Base-by-base conservation (phyloP, 2,113 vertebrate genomes). In the Mola mola region DNA sequence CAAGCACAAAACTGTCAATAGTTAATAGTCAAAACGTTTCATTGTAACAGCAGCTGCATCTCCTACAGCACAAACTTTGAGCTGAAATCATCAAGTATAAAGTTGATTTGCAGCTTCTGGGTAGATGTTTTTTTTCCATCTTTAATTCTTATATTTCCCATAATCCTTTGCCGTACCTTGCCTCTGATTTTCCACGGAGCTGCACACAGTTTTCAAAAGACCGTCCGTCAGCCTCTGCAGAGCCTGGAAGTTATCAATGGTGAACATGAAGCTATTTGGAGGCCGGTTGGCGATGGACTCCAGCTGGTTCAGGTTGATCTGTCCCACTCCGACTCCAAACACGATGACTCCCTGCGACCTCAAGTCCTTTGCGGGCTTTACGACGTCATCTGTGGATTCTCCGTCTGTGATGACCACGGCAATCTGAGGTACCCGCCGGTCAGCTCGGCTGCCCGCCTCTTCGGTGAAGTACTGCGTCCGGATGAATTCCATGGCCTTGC, bases 381-480 rank as follows among this genome's bases (percentile, higher is more conserved):
- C n/a, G 4, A 93, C 90, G 0, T 92, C 73, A 46, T 94, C 93
- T 0, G 15, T 19, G 0, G 94, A 95, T 3, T 88, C 89, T 0
- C 93, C 93, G 1, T 93, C 90, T 0, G 93, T 95, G 73, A 96
- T 77, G 33, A 95, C 62, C 57, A 95, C 89, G 2, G 87, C 82
- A 37, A 95, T 75, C 81, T 95, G 93, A 13, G 93, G 92, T 15
- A 94, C 82, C 0, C 75, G 75, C 12, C 85, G 64, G 26, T 15
- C 42, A 10, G 64, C 69, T 25, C 90, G 79, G 67, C 91, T 94
- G 2, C 91, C 93, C 0, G 80, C 84, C 25, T 47, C 68, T 38
- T 85, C 12, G 0, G 63, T 91, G 72, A 95, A 93, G 51, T 87
- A 94, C 8, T 13, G 29, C 0, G 17, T 17, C 38, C 40, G 76